Evolutionary conservation across 2,888 invertebrate species (phyloP).

Genomic region (Drosophila anomelani): DNA sequence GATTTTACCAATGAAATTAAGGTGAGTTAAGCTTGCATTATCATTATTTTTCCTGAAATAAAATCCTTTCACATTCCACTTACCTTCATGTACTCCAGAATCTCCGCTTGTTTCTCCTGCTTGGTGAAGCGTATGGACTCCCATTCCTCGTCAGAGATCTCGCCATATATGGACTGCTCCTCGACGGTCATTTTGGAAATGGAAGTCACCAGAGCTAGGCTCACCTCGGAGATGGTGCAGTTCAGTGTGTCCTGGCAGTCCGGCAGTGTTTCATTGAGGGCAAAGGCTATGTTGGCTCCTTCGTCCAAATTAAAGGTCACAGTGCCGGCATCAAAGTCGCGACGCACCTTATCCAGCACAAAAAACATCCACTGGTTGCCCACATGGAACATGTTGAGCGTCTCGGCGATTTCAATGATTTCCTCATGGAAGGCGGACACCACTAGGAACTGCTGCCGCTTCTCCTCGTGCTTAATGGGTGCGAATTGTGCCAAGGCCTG

Average conservation of each 20-base stretch:
- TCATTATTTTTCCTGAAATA: too few species aligned
- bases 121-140: conserved; percentile 91
- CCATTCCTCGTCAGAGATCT: conserved; percentile 94
- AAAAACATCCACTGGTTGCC: conserved; percentile 93
- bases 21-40: too few species aligned
- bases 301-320: conserved; percentile 88
- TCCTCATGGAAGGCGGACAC: conserved; percentile 84
- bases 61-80: neutral
- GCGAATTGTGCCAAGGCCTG: conserved; percentile 72
- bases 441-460: conserved; percentile 79
- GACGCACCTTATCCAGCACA: conserved; percentile 87
- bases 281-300: conserved; percentile 92
- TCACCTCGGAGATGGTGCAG: conserved; percentile 89
- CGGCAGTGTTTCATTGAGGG: conserved; percentile 88
- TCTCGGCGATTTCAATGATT: conserved; percentile 89
- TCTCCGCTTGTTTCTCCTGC: conserved; percentile 87
- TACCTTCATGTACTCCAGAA: conserved; percentile 89
- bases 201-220: conserved; percentile 88
- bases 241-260: conserved; percentile 87
- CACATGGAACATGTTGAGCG: conserved; percentile 88
- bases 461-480: conserved; percentile 52
- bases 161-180: conserved; percentile 89
- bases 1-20: neutral
- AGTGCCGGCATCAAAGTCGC: conserved; percentile 85
- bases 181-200: conserved; percentile 89